Evolutionary conservation across 2,113 vertebrate species (phyloP), one percentile per base, ranked within the genome.

Genomic region (Festucalex cinctus): DNA sequence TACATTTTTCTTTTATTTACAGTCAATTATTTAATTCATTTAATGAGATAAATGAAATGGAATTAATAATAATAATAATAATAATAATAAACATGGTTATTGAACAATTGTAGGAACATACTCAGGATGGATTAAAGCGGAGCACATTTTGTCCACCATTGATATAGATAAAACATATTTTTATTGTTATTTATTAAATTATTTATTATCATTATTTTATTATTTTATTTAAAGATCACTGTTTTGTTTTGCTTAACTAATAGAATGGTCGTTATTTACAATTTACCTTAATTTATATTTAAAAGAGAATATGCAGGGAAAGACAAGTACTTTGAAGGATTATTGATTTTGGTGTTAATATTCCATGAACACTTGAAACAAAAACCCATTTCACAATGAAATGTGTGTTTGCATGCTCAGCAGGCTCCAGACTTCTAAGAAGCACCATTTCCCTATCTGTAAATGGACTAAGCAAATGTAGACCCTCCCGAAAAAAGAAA

Each of bases 401-500:
- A 88, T 78, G 71, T 83, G 72, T 85, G 83, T 90, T 88, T 90
- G 85, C 80, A 79, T 74, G 71, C 83, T 85, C 87, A 88, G 85
- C 84, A 78, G 84, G 90, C 93, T 90, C 88, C 84, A 90, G 87
- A 80, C 82, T 91, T 91, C 91, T 93, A 95, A 94, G 94, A 94
- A 93, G 90, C 92, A 89, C 75, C 77, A 84, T 91, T 93, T 94
- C 93, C 94, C 85, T 94, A 95, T 95, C 92, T 91, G 88, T 93
- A 94, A 95, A 95, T 86, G 93, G 91, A 94, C 96, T 98, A 95
- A 97, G 93, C 93, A 93, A 94, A 95, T 95, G 90, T 90, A 91
- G 93, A 92, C 85, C 90, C 91, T 89, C 84, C 57, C 5, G 8
- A 35, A 20, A 17, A 28, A 20, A 20, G 20, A 12, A 49, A 32